Evolutionary conservation across 2,797 vertebrate genomes (phyloP), one percentile per base, ranked within the genome.

Genomic region (Borostomias antarcticus): DNA sequence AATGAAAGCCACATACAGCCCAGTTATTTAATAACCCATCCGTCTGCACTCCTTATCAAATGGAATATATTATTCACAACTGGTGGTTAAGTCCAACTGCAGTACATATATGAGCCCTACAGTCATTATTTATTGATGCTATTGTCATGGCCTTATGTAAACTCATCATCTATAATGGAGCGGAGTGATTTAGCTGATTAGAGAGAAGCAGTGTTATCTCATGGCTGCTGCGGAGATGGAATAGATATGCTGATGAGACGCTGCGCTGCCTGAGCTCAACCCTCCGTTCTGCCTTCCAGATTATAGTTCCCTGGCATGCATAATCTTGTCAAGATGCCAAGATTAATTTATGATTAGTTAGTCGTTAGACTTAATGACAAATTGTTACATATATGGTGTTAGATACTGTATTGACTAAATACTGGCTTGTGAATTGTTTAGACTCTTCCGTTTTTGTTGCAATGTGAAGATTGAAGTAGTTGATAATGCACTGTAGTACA

Each of bases 11-110:
- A n/a, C n/a, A 74, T 75, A 58, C 51, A 81, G 81, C 40, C 40
- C 85, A 71, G 80, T 84, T 87, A 83, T 79, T 85, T 69, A 77
- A 74, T 83, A 68, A 82, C 75, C 64, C 50, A 32, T 77, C 74
- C 70, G 37, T 60, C 43, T 43, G 47, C 77, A 58, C 82, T 84
- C 77, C 78, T 89, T 86, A 86, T 90, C 78, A 84, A 75, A 82
- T 79, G 59, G 45, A 81, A 90, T 88, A 72, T 76, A 87, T 89
- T 87, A 89, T 89, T 90, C 86, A 88, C 73, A 70, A 64, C 80
- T 73, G 76, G 74, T 79, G 71, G 77, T 73, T 85, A 87, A 86
- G 68, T 83, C 72, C n/a, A n/a, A n/a, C n/a, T n/a, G 43, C 66
- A 69, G 57, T 63, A 63, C 73, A 81, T 72, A 79, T 83, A 80